Percentiles rank a stretch among this genome's conserved stretches.
Evolutionary conservation across 2,888 invertebrate genomes (phyloP).

Genomic region (Lasioglossum calceatum): DNA sequence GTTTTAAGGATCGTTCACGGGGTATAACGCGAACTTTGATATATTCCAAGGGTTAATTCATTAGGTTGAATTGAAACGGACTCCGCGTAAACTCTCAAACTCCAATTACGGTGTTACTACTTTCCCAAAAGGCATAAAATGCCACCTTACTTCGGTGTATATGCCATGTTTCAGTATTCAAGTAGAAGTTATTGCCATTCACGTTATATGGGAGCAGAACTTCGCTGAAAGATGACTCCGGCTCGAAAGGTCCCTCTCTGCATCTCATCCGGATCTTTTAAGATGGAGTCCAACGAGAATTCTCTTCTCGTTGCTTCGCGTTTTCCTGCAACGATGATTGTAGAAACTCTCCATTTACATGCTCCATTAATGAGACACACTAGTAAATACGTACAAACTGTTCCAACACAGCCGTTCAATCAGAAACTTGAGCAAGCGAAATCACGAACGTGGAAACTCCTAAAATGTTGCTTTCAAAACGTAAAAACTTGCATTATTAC

Average conservation of each 20-base stretch:
- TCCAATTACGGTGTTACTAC: constrained; percentile 6
- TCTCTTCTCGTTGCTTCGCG: background rate
- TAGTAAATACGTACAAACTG: background rate
- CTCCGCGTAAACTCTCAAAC: background rate
- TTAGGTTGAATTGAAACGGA: background rate
- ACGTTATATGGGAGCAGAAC: background rate
- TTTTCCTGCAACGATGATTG: background rate
- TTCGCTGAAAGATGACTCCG: background rate
- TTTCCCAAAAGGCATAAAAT: background rate
- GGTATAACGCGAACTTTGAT: background rate
- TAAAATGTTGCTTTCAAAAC: background rate
- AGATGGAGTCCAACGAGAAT: background rate
- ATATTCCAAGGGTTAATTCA: background rate
- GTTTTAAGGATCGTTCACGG: background rate
- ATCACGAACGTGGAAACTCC: no score
- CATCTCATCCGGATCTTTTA: background rate
- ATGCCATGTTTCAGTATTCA: background rate
- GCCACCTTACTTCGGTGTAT: background rate
- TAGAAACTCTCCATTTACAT: background rate
- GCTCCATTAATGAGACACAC: background rate
- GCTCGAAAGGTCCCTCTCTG: background rate
- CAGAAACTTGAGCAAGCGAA: no score
- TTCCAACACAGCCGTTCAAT: background rate
- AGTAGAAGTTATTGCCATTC: background rate
- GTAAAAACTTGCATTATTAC: background rate